Percentiles rank a stretch among this genome's conserved stretches.
These are phyloP conservation scores for Pilophorus perplexus DNA, from an alignment of 2,888 invertebrate species.

Conservation along the genomic window DNA sequence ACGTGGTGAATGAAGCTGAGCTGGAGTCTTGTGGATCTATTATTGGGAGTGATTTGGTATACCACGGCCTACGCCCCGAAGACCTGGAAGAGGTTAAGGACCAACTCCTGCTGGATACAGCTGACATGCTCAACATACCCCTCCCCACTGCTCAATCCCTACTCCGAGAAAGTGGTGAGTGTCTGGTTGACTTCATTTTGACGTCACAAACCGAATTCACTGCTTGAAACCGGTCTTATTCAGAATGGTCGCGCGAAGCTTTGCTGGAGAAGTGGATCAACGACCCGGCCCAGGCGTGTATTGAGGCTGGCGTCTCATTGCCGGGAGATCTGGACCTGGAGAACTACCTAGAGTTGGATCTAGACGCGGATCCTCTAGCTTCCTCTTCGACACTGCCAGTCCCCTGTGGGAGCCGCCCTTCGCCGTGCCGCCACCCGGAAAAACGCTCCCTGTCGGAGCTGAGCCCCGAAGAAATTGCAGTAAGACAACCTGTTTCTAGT, in stretches of 20 bases:
- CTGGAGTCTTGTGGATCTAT: constrained; percentile 46
- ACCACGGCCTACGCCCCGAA: constrained; percentile 63
- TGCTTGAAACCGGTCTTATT: too few relatives aligned
- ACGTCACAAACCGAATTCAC: neutral
- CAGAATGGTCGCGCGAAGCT: constrained; percentile 68
- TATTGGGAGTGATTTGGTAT: constrained; percentile 56
- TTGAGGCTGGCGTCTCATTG: constrained; percentile 64
- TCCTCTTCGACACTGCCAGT: neutral
- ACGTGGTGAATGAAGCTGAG: constrained; percentile 57
- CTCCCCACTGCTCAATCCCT: constrained; percentile 68
- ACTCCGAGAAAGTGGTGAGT: constrained; percentile 63
- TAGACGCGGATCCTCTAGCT: neutral
- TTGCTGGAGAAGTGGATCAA: constrained; percentile 67
- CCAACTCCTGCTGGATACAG: constrained; percentile 66
- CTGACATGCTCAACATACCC: constrained; percentile 68
- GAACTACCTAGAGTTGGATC: too few relatives aligned
- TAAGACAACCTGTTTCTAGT: too few relatives aligned
- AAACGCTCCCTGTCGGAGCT: neutral
- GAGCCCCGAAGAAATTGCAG: too few relatives aligned
- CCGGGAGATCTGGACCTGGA: constrained; percentile 51
- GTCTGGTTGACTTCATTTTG: neutral
- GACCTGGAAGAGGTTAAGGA: constrained; percentile 68
- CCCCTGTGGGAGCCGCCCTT: too few relatives aligned
- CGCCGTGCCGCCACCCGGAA: neutral
- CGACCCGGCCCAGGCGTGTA: constrained; percentile 64